A percentile compares a stretch with the other conserved stretches of the same genome.
Evolutionary conservation across 2,888 invertebrate genomes (phyloP).

Genomic region (Yponomeuta malinellus): DNA sequence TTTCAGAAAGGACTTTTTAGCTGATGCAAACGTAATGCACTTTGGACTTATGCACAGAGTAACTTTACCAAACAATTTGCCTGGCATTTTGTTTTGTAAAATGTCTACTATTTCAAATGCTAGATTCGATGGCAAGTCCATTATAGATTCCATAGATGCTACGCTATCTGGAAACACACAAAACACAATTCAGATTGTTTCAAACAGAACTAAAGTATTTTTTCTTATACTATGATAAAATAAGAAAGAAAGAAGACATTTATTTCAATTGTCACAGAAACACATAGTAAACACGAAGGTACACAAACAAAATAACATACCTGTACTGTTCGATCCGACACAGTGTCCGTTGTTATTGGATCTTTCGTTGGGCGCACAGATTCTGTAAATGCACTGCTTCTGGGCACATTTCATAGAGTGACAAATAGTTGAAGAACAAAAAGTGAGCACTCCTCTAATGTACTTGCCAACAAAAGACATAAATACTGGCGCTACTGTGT

Average conservation of each 20-base stretch:
- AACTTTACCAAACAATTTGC: constrained; percentile 58
- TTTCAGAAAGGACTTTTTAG: constrained; percentile 54
- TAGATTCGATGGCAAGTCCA: constrained; percentile 61
- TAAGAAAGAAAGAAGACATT: too few relatives aligned
- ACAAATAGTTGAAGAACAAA: constrained; percentile 55
- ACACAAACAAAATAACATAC: constrained; percentile 29
- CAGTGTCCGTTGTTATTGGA: constrained; percentile 61
- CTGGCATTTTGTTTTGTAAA: constrained; percentile 56
- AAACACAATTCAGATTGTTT: background rate
- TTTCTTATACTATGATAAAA: background rate
- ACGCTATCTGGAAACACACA: constrained; percentile 49
- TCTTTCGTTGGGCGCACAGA: constrained; percentile 47
- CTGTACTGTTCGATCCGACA: constrained; percentile 46
- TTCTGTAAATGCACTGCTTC: constrained; percentile 54
- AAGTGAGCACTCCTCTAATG: constrained; percentile 55
- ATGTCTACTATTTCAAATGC: constrained; percentile 62
- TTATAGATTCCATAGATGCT: constrained; percentile 56
- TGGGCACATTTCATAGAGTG: constrained; percentile 63
- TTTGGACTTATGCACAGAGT: constrained; percentile 58
- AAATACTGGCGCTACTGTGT: constrained; percentile 55
- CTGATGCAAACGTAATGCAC: constrained; percentile 50
- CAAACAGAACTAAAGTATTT: background rate
- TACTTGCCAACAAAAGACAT: constrained; percentile 66
- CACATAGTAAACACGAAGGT: too few relatives aligned
- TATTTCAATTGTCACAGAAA: too few relatives aligned